Percentiles rank a stretch among this genome's conserved stretches.
These are phyloP conservation scores for Gopherus evgoodei DNA, from an alignment of 2,113 vertebrate genomes.

Conservation along the genomic window DNA sequence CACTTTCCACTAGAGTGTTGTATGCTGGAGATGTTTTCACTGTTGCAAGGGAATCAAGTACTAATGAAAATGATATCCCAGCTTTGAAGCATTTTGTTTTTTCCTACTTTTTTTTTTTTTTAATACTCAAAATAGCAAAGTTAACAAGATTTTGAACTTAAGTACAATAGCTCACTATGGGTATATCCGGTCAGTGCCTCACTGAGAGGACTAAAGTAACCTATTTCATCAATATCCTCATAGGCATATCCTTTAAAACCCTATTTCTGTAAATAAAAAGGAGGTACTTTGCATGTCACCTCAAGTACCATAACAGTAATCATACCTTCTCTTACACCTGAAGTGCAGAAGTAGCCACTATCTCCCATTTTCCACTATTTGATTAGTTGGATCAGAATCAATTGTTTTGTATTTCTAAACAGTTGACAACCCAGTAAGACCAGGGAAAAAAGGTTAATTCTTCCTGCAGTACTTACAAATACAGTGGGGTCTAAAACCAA, in stretches of 20 bases:
- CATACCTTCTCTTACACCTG: conserved; percentile 24
- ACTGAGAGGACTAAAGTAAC: background rate
- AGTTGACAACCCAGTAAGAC: conserved; percentile 31
- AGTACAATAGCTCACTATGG: conserved; percentile 36
- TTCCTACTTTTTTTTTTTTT: background rate
- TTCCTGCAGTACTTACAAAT: conserved; percentile 57
- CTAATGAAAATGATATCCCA: background rate
- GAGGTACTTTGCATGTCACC: conserved; percentile 9
- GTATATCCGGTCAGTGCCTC: conserved; percentile 22
- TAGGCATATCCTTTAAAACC: background rate
- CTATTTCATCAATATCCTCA: background rate
- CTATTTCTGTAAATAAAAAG: background rate
- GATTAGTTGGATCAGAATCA: background rate
- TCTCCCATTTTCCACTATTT: background rate
- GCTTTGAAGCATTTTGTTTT: background rate
- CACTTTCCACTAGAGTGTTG: conserved; percentile 10
- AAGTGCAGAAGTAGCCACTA: conserved; percentile 9
- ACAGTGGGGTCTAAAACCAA: conserved; percentile 66
- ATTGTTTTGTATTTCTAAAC: background rate
- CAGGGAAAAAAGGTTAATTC: conserved; percentile 25
- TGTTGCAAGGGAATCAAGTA: background rate
- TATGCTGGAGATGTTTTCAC: background rate
- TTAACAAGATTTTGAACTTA: background rate
- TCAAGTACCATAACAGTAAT: conserved; percentile 15
- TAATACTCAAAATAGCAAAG: background rate